phyloP scores from a whole-genome alignment of 2,888 invertebrate species.

The Lithosia quadra region DNA sequence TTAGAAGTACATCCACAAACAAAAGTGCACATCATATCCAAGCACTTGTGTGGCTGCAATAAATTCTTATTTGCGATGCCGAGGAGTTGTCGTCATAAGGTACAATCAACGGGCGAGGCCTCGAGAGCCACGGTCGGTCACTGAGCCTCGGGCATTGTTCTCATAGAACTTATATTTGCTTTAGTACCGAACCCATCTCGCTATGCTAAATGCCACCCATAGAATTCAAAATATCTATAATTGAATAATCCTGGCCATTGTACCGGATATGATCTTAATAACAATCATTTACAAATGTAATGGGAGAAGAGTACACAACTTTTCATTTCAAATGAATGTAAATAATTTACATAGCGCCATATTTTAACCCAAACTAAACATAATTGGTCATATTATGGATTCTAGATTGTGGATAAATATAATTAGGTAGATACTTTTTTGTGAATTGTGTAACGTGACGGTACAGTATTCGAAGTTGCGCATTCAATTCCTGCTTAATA shows the following conservation, averaged over 20 bases:
- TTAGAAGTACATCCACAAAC: conserved; percentile 52
- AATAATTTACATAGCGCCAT: background rate
- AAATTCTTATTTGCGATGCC: conserved; percentile 83
- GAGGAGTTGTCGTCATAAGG: conserved; percentile 83
- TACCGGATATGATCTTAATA: conserved; percentile 40
- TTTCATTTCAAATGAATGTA: conserved; percentile 19
- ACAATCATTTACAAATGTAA: conserved; percentile 36
- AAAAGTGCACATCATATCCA: conserved; percentile 55
- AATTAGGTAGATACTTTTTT: background rate
- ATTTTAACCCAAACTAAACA: background rate
- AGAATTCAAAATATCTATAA: conserved; percentile 69
- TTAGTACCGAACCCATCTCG: conserved; percentile 46
- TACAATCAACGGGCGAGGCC: conserved; percentile 80
- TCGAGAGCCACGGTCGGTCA: conserved; percentile 62
- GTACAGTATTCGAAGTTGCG: background rate
- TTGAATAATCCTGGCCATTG: conserved; percentile 55
- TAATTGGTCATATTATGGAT: background rate
- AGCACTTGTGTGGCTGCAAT: conserved; percentile 74
- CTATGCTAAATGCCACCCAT: conserved; percentile 69
- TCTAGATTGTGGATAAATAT: background rate
- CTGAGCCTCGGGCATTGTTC: conserved; percentile 77
- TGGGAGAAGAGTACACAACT: conserved; percentile 38
- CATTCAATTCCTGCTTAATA: background rate
- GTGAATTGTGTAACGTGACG: background rate
- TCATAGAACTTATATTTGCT: conserved; percentile 60